Conservation (phyloP, 2,113 vertebrate species). For the Suncus etruscus region DNA sequence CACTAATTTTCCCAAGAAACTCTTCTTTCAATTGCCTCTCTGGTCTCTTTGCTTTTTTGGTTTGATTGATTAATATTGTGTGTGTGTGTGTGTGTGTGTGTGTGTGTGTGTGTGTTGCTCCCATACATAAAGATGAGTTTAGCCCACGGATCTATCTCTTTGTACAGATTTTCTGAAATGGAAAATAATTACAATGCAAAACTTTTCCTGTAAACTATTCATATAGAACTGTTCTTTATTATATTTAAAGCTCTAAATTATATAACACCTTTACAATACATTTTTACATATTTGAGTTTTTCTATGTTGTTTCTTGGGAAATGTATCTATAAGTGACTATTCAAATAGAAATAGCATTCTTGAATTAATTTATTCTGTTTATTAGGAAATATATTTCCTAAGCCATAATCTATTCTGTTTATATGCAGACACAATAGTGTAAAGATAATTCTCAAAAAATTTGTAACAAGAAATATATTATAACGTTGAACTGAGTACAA, state of each 20-base stretch:
- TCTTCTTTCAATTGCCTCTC: neutral
- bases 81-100: too few relatives aligned
- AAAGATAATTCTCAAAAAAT: neutral
- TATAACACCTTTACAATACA: neutral
- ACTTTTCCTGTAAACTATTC: neutral
- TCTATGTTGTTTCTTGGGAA: neutral
- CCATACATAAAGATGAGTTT: too few relatives aligned
- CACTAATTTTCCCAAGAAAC: neutral
- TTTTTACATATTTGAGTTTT: neutral
- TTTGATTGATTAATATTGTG: too few relatives aligned
- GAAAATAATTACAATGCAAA: neutral
- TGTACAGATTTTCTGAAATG: neutral
- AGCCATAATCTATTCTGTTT: neutral
- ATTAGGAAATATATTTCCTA: too few relatives aligned
- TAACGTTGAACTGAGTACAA: neutral
- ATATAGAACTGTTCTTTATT: neutral
- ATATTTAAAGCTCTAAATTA: neutral
- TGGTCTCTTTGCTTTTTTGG: too few relatives aligned
- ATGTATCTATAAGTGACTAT: neutral
- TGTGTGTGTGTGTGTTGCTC: too few relatives aligned
- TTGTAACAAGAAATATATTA: constrained; percentile 19
- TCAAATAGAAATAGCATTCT: neutral
- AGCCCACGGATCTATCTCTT: too few relatives aligned
- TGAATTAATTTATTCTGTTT: neutral
- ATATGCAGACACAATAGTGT: neutral